Evolutionary conservation across 2,113 vertebrate genomes (phyloP).

Genomic region (Elanoides forficatus): DNA sequence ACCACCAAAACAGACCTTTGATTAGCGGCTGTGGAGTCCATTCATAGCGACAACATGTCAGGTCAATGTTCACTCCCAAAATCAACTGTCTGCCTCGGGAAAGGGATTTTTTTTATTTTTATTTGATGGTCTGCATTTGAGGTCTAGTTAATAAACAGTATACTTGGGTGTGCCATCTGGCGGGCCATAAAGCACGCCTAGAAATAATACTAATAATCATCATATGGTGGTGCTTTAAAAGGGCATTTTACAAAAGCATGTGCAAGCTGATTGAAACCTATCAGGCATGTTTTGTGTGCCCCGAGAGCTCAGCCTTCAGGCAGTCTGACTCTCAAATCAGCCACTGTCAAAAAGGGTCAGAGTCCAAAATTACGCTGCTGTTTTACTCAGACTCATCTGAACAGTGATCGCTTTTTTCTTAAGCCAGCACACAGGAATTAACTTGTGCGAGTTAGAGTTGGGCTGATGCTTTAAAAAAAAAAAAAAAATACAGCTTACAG

Average conservation of each 20-base stretch:
- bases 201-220: background rate
- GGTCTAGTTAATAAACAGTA: constrained; percentile 58
- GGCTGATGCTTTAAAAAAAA: background rate
- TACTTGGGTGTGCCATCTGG: background rate
- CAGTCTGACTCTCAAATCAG: background rate
- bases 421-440: background rate
- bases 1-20: constrained; percentile 38
- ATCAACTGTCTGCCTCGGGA: constrained; percentile 29
- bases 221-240: background rate
- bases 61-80: constrained; percentile 63
- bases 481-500: background rate
- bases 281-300: background rate
- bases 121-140: constrained; percentile 22
- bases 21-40: background rate
- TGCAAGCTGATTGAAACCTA: background rate
- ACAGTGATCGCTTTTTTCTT: background rate
- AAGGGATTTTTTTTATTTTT: background rate
- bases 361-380: background rate
- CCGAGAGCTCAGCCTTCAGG: background rate
- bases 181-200: background rate
- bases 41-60: constrained; percentile 47
- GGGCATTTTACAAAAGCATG: background rate
- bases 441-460: background rate
- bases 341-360: background rate
- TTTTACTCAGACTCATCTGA: background rate